phyloP scores from a whole-genome alignment of 2,113 vertebrate genomes.

The Bubo scandiacus region DNA sequence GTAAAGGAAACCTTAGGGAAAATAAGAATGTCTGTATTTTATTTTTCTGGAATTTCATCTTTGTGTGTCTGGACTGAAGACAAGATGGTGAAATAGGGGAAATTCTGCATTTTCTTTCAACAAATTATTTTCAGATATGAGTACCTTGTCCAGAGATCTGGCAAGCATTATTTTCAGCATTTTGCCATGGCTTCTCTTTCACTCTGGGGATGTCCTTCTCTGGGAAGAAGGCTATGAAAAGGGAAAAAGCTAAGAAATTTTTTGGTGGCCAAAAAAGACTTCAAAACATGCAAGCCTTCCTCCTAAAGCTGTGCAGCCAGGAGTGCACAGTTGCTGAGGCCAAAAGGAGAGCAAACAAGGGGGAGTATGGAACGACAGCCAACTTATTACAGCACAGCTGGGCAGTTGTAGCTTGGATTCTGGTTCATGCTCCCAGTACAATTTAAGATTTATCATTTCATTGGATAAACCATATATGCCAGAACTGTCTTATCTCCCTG shows the following conservation, averaged over 20 bases:
- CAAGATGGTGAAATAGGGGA: not conserved
- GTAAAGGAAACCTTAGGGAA: not conserved
- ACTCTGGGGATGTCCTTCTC: not conserved
- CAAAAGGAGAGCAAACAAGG: not conserved
- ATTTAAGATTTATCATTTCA: not conserved
- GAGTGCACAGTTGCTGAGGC: not conserved
- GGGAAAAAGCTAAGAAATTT: not conserved
- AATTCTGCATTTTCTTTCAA: not conserved
- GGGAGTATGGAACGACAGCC: not conserved
- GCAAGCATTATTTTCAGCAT: not conserved
- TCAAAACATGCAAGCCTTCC: not conserved
- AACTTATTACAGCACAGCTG: not conserved
- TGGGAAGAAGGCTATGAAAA: not conserved
- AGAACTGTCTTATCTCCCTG: not conserved
- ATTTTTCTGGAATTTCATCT: conserved; percentile 45
- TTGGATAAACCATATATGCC: not conserved
- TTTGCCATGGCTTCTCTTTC: not conserved
- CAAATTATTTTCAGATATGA: not conserved
- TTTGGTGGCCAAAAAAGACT: not conserved
- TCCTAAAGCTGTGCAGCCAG: not conserved
- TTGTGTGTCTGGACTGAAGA: conserved; percentile 16
- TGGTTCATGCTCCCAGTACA: not conserved
- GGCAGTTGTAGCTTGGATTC: not conserved
- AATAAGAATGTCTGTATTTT: not conserved
- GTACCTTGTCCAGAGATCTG: not conserved